Conservation (phyloP, 2,113 vertebrate genomes). For the Collichthys lucidus region DNA sequence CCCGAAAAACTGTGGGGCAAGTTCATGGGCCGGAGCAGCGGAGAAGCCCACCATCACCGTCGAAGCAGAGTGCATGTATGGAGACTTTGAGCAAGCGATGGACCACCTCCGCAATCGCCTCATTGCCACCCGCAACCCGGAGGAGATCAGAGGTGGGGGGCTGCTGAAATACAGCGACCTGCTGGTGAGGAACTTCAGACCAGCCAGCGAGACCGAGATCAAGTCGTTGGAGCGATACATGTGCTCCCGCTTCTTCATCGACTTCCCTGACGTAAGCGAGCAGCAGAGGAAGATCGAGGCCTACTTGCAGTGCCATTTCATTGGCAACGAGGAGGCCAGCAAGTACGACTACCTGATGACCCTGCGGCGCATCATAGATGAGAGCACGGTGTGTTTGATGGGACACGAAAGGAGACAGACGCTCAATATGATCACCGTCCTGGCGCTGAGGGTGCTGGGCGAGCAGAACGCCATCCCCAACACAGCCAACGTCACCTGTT, state of each 20-base stretch:
- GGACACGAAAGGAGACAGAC: constrained; percentile 92
- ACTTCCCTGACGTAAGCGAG: constrained; percentile 93
- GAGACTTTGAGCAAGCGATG: constrained; percentile 92
- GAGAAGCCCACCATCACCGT: constrained; percentile 79
- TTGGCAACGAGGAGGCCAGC: constrained; percentile 90
- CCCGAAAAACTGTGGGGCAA: constrained; percentile 1
- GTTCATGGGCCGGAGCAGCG: constrained; percentile 37
- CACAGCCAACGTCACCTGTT: constrained; percentile 92
- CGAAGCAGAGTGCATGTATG: constrained; percentile 95
- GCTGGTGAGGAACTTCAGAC: constrained; percentile 92
- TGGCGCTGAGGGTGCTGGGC: constrained; percentile 93
- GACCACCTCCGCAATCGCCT: constrained; percentile 90
- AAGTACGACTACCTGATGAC: constrained; percentile 98
- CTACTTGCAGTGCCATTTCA: constrained; percentile 93
- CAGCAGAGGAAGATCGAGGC: constrained; percentile 96
- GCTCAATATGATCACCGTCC: constrained; percentile 94
- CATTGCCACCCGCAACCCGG: constrained; percentile 93
- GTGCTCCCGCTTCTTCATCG: constrained; percentile 99
- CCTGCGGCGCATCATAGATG: constrained; percentile 89
- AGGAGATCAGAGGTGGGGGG: constrained; percentile 96
- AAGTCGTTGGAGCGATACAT: constrained; percentile 96
- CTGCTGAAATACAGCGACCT: constrained; percentile 96
- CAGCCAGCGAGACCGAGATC: constrained; percentile 90
- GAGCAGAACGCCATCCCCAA: constrained; percentile 95
- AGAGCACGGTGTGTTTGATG: constrained; percentile 97